Conservation (phyloP, 92 coral and sea anemone species). For the Zoanthus sociatus region DNA sequence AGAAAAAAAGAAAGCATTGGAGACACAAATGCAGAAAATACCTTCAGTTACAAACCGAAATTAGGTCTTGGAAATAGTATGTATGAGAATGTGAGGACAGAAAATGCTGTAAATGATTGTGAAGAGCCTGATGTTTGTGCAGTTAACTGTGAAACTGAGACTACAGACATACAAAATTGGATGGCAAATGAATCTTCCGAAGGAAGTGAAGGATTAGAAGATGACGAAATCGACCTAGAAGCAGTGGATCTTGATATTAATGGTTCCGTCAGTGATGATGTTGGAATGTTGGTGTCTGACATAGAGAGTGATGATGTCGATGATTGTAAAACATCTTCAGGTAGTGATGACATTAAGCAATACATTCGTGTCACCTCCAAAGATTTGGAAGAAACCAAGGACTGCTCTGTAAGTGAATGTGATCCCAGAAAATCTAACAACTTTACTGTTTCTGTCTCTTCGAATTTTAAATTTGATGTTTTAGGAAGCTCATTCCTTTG, state of each 20-base stretch:
- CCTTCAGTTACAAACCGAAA: neutral
- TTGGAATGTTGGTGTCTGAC: conserved; percentile 23
- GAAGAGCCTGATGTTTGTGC: neutral
- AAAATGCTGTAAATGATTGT: neutral
- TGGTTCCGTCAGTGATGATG: neutral
- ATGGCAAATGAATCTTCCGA: neutral
- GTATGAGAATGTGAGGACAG: neutral
- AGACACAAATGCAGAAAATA: neutral
- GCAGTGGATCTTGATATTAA: neutral
- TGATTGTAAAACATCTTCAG: neutral
- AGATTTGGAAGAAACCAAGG: conserved; percentile 1
- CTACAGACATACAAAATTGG: conserved; percentile 1
- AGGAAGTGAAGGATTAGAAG: conserved; percentile 8
- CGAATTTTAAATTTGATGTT: neutral
- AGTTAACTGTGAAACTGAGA: neutral
- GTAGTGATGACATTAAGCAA: neutral
- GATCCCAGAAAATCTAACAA: neutral
- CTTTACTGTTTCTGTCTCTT: neutral
- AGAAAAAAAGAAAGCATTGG: neutral
- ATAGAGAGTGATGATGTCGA: conserved; percentile 11
- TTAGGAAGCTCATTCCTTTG: neutral
- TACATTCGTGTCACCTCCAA: conserved; percentile 39
- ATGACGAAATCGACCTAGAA: conserved; percentile 11
- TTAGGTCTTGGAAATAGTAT: neutral
- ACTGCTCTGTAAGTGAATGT: neutral